Conservation (phyloP, 2,888 invertebrate species). For the Conomelus anceps region DNA sequence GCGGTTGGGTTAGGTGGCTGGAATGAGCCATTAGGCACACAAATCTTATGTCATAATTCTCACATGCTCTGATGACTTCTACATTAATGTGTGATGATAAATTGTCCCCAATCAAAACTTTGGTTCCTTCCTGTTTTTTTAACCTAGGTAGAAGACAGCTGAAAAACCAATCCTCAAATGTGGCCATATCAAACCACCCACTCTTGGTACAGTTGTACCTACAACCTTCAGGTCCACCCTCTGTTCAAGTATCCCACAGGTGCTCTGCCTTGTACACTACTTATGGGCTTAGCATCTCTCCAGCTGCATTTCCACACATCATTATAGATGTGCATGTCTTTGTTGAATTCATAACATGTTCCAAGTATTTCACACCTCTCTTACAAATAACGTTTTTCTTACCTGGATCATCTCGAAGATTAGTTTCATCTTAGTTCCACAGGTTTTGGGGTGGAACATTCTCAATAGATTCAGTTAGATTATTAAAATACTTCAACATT, state of each 20-base stretch:
- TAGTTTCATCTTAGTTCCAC: constrained; percentile 17
- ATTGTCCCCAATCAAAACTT: constrained; percentile 37
- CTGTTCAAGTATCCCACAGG: constrained; percentile 40
- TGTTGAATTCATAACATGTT: constrained; percentile 15
- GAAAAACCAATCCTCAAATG: constrained; percentile 39
- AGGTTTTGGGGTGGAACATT: constrained; percentile 11
- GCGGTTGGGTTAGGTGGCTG: constrained; percentile 30
- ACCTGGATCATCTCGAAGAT: constrained; percentile 17
- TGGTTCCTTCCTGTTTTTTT: neutral
- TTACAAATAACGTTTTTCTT: constrained; percentile 5
- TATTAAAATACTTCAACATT: constrained; percentile 12
- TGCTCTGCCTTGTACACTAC: constrained; percentile 42
- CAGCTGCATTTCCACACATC: constrained; percentile 40
- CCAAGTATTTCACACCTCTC: constrained; percentile 1
- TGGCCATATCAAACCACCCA: constrained; percentile 40
- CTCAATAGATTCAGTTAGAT: neutral
- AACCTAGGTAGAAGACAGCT: neutral
- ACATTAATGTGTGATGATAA: constrained; percentile 33
- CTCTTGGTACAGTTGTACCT: constrained; percentile 40
- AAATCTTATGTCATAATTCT: constrained; percentile 35
- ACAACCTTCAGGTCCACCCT: constrained; percentile 39
- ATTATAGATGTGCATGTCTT: constrained; percentile 40
- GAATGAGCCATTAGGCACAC: constrained; percentile 25
- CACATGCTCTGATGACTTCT: constrained; percentile 34
- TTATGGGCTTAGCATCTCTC: constrained; percentile 40